These are phyloP conservation scores for Enteromius paludinosus DNA, from an alignment of 2,797 vertebrate species.

Conservation along the genomic window DNA sequence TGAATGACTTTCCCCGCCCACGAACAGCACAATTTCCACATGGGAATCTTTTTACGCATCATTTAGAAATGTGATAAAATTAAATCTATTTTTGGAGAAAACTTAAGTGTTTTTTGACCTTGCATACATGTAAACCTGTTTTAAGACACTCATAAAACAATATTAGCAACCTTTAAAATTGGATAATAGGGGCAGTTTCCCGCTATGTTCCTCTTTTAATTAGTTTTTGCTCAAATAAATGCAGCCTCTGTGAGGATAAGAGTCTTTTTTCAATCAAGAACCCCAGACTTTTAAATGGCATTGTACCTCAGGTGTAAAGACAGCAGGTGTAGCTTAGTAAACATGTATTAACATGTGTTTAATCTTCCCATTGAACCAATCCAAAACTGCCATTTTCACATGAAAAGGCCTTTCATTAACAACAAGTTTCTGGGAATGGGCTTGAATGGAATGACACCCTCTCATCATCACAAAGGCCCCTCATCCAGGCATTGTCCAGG, in stretches of 20 bases:
- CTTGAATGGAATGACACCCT: not conserved
- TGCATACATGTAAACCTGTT: too few species aligned
- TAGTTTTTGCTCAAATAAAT: not conserved
- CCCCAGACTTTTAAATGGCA: not conserved
- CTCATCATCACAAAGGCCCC: not conserved
- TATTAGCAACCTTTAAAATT: too few species aligned
- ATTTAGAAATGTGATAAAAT: too few species aligned
- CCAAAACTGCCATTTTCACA: not conserved
- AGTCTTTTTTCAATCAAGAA: not conserved
- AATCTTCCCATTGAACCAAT: not conserved
- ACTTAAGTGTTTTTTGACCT: too few species aligned
- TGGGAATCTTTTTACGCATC: too few species aligned
- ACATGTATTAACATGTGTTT: not conserved
- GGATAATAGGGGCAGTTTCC: too few species aligned
- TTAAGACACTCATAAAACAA: too few species aligned
- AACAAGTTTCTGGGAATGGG: not conserved
- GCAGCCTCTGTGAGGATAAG: too few species aligned
- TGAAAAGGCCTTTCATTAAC: not conserved
- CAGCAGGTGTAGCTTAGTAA: not conserved
- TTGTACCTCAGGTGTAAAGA: not conserved
- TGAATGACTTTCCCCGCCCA: too few species aligned
- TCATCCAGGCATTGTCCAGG: not conserved
- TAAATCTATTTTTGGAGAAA: too few species aligned
- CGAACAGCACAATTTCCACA: too few species aligned
- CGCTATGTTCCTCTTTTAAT: not conserved